Evolutionary conservation across 2,113 vertebrate species (phyloP), one percentile per base, ranked within the genome.

Genomic region (Falco punctatus): DNA sequence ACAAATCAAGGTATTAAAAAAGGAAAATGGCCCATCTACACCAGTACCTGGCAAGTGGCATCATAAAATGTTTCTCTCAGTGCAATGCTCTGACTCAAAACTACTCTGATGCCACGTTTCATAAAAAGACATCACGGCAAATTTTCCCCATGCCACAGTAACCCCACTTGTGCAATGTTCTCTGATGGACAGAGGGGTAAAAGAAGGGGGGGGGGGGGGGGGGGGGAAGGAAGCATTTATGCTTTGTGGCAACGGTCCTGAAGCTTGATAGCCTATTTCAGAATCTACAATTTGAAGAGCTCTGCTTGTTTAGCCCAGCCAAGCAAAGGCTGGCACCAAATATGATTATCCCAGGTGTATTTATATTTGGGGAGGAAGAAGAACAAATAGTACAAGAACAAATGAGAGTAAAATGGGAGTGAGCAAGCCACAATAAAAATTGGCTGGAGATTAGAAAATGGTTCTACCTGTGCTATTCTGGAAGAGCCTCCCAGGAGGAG

Each of bases 391-490:
- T 77, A 67, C 12, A 67, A 55, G 55, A 88, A 62, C 27, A 86
- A 94, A 90, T 51, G 72, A 24, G 35, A 94, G 78, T 94, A 94
- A 86, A 94, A 90, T 51, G 72, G 28, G 35, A 94, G 78, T 94
- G 94, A 88, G 71, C 42, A 54, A 89, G 52, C 7, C 44, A 82
- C 69, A 95, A 91, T 59, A 81, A 91, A 80, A 91, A 80, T 95
- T 85, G 62, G 13, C 40, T 91, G 62, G 54, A 87, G 88, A 94
- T 82, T 61, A 93, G 49, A 79, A 79, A 89, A 87, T 30, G 22
- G 20, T 82, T 92, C 52, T 91, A 94, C 84, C 73, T 91, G 23
- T 52, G 57, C 66, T 85, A 22, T 23, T 85, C 57, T 94, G 62
- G 48, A 94, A 94, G 14, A 87, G 54, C 13, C 14, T 91, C 67